phyloP scores from a whole-genome alignment of 2,113 vertebrate genomes.

The Dolichotis patagonum region DNA sequence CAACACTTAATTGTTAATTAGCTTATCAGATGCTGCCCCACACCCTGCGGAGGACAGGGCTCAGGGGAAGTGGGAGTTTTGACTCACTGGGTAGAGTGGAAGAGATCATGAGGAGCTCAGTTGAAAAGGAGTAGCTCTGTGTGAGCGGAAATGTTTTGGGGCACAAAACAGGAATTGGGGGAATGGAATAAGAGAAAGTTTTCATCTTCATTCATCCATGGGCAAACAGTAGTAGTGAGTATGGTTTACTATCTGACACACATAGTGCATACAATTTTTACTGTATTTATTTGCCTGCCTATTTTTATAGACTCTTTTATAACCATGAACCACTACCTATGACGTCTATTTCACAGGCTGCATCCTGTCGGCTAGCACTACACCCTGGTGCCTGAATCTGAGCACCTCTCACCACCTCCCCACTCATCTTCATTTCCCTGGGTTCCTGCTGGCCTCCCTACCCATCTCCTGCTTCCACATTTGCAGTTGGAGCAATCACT shows the following conservation, averaged over 20 bases:
- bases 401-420: background rate
- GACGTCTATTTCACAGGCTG: background rate
- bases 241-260: background rate
- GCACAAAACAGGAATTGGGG: background rate
- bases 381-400: background rate
- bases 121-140: background rate
- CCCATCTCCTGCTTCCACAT: background rate
- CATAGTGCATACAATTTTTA: background rate
- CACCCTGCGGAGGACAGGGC: background rate
- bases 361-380: background rate
- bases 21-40: constrained; percentile 62
- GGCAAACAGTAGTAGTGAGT: background rate
- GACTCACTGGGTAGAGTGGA: constrained; percentile 5
- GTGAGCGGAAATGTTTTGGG: background rate
- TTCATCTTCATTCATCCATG: background rate
- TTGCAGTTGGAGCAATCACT: background rate
- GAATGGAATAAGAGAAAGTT: background rate
- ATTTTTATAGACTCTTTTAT: background rate
- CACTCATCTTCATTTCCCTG: background rate
- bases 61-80: constrained; percentile 53
- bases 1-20: constrained; percentile 60
- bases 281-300: background rate
- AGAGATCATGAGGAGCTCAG: background rate
- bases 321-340: background rate
- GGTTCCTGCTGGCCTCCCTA: background rate